A percentile compares a stretch with the other conserved stretches of the same genome.
Conservation (phyloP, 2,797 vertebrate species). For the Glyptemys insculpta region DNA sequence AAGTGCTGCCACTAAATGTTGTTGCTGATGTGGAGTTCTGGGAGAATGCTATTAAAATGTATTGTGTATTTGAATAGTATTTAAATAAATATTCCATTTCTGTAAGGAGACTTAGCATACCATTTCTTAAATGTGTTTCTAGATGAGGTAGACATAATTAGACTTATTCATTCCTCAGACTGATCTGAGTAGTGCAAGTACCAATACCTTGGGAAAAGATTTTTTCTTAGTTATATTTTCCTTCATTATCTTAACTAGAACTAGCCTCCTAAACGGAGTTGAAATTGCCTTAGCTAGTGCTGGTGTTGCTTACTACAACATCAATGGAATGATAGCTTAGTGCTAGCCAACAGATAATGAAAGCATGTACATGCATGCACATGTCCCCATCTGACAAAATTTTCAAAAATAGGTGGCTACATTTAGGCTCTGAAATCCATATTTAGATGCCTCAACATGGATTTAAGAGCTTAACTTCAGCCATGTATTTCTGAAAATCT, state of each 20-base stretch:
- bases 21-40: not conserved
- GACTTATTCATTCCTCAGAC: not conserved
- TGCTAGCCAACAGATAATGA: fast-evolving
- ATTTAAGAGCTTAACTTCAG: not conserved
- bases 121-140: not conserved
- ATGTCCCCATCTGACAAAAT: fast-evolving
- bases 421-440: not conserved
- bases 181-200: not conserved
- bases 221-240: not conserved
- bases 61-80: not conserved
- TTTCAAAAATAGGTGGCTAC: not conserved
- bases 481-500: not conserved
- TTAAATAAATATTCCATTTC: not conserved
- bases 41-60: not conserved
- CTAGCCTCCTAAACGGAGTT: not conserved
- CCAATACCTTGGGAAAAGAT: not conserved
- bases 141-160: not conserved
- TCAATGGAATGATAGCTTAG: fast-evolving
- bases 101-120: not conserved
- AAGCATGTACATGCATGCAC: not conserved
- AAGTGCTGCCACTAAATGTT: not conserved
- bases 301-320: not conserved
- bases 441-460: not conserved
- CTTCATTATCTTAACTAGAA: not conserved
- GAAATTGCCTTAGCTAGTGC: not conserved